Percentiles rank a stretch among this genome's conserved stretches.
These are phyloP conservation scores for Azorinus chamasolen DNA, from an alignment of 2,888 invertebrate species.

Conservation along the genomic window DNA sequence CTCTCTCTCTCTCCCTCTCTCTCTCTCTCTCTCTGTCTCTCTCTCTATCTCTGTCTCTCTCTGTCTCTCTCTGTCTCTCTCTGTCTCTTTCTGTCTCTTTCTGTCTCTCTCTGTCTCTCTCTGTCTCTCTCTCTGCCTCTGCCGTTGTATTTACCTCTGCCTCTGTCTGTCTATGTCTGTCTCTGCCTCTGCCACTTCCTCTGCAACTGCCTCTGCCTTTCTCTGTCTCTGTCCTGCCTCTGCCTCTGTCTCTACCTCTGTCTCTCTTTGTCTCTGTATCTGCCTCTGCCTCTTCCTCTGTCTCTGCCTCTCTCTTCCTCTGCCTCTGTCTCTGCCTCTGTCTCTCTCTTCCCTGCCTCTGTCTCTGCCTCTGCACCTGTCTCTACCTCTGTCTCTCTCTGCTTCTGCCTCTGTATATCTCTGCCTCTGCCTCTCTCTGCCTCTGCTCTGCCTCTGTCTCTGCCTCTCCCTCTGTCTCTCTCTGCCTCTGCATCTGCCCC, in stretches of 20 bases:
- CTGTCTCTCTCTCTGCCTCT: constrained; percentile 7
- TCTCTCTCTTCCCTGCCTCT: not conserved
- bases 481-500: too few species aligned
- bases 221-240: constrained; percentile 1
- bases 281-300: constrained; percentile 5
- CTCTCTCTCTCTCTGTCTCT: too few species aligned
- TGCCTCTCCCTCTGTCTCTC: too few species aligned
- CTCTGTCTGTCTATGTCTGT: too few species aligned
- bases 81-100: constrained; percentile 1
- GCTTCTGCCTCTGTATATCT: not conserved
- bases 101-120: constrained; percentile 10
- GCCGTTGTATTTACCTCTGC: not conserved
- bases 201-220: not conserved
- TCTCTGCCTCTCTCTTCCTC: constrained; percentile 21
- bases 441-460: constrained; percentile 1
- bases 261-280: not conserved
- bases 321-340: not conserved
- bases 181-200: not conserved
- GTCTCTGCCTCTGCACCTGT: not conserved
- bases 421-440: constrained; percentile 2
- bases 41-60: too few species aligned
- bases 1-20: constrained; percentile 16
- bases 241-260: too few species aligned
- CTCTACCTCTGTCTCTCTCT: not conserved
- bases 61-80: constrained; percentile 1